Percentiles rank a stretch among this genome's conserved stretches.
phyloP scores from a whole-genome alignment of 2,113 vertebrate genomes.

The Cyprinodon variegatus region DNA sequence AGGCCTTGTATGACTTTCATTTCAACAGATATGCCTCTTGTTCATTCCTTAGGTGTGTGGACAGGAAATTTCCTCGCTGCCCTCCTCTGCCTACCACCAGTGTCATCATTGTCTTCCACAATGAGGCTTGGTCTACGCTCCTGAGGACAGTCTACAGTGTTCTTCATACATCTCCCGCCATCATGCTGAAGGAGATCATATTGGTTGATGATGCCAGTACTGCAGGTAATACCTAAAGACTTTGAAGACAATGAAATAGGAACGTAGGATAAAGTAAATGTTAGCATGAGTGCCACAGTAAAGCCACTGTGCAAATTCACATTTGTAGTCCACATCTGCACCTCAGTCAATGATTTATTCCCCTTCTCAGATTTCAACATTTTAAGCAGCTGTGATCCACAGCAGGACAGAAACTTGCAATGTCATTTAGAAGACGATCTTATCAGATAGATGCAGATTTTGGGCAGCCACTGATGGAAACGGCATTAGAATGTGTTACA shows the following conservation, averaged over 20 bases:
- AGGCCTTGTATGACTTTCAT: constrained; percentile 7
- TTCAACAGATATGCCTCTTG: constrained; percentile 2
- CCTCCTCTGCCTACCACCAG: constrained; percentile 91
- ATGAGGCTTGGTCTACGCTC: constrained; percentile 92
- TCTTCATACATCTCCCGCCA: constrained; percentile 87
- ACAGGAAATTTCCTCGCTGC: constrained; percentile 89
- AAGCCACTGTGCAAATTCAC: background rate
- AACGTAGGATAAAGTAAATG: background rate
- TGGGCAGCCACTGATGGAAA: background rate
- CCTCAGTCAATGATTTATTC: background rate
- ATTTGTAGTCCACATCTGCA: background rate
- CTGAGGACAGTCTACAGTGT: constrained; percentile 92
- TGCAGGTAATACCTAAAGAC: constrained; percentile 78
- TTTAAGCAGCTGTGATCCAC: background rate
- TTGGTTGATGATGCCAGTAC: constrained; percentile 94
- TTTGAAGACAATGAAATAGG: background rate
- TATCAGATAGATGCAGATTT: background rate
- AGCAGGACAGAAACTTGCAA: background rate
- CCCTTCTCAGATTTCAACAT: background rate
- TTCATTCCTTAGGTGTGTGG: constrained; percentile 82
- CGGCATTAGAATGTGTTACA: background rate
- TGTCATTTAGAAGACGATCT: background rate
- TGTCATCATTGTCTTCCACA: constrained; percentile 91
- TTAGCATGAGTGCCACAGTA: background rate
- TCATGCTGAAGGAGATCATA: constrained; percentile 89